These are phyloP conservation scores for Acanthaster planci DNA, from an alignment of 35 echinoderm and acorn worm species.

Conservation along the genomic window DNA sequence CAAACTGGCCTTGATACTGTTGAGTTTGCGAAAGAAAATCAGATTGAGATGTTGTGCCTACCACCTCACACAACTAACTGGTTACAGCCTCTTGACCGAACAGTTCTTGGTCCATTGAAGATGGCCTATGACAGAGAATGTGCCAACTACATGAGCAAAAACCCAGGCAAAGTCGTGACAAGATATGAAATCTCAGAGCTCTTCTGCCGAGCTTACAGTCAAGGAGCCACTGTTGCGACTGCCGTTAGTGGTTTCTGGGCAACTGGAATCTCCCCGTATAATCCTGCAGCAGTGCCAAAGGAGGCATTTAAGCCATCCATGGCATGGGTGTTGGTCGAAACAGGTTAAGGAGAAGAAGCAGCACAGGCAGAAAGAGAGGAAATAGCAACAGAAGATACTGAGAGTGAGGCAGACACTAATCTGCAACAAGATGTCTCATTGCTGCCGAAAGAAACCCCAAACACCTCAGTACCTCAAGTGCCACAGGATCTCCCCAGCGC, in stretches of 20 bases:
- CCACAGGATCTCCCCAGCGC: no score
- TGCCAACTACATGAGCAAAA: neutral
- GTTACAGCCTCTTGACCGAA: neutral
- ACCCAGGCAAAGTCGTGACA: neutral
- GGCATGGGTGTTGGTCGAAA: no score
- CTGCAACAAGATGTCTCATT: no score
- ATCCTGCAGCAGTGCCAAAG: no score
- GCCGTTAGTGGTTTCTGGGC: neutral
- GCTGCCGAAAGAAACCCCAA: no score
- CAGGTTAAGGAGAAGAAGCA: no score
- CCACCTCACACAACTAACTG: neutral
- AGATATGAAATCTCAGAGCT: neutral
- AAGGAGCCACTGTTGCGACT: neutral
- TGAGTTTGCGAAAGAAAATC: neutral
- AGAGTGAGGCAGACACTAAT: no score
- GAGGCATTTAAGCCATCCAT: no score
- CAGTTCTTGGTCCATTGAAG: neutral
- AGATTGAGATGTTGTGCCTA: neutral
- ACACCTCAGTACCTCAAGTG: no score
- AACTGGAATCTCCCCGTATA: no score
- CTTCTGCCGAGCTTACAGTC: neutral
- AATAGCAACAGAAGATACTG: no score
- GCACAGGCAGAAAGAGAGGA: no score
- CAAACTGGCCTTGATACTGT: neutral
- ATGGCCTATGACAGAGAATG: neutral